Conservation (phyloP, 2,888 invertebrate genomes). For the Poecilus cupreus region DNA sequence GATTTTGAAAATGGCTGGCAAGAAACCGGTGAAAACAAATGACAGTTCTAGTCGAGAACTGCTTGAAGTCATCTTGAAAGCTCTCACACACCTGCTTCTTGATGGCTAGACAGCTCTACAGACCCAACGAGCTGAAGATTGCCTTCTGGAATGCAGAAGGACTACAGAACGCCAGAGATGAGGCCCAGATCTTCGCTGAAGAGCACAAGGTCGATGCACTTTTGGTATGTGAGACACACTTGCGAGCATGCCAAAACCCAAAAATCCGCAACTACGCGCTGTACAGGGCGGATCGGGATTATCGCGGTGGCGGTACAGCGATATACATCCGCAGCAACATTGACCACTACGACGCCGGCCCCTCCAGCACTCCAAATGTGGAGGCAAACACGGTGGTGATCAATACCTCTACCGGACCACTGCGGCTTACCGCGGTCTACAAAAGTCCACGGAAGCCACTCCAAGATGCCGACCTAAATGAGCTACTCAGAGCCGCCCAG, state of each 20-base stretch:
- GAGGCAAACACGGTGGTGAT: neutral
- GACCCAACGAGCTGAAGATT: neutral
- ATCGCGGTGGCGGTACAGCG: slow-evolving; percentile 7
- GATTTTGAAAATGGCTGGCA: no score
- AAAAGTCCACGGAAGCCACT: neutral
- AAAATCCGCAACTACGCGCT: neutral
- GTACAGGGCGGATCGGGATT: neutral
- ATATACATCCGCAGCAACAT: neutral
- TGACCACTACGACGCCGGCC: neutral
- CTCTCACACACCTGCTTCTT: no score
- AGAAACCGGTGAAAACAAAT: no score
- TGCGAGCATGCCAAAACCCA: neutral
- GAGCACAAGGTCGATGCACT: slow-evolving; percentile 39
- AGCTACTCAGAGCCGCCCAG: neutral
- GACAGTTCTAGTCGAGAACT: no score
- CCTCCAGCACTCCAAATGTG: neutral
- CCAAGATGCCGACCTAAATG: neutral
- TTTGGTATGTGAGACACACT: slow-evolving; percentile 15
- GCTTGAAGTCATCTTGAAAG: no score
- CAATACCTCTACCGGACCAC: neutral
- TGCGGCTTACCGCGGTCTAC: neutral
- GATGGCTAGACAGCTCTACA: no score
- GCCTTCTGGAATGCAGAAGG: slow-evolving; percentile 38
- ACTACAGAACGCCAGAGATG: neutral
- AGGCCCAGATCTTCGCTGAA: neutral